Conservation (phyloP, 2,888 invertebrate species). For the Drosophila mayaguana region DNA sequence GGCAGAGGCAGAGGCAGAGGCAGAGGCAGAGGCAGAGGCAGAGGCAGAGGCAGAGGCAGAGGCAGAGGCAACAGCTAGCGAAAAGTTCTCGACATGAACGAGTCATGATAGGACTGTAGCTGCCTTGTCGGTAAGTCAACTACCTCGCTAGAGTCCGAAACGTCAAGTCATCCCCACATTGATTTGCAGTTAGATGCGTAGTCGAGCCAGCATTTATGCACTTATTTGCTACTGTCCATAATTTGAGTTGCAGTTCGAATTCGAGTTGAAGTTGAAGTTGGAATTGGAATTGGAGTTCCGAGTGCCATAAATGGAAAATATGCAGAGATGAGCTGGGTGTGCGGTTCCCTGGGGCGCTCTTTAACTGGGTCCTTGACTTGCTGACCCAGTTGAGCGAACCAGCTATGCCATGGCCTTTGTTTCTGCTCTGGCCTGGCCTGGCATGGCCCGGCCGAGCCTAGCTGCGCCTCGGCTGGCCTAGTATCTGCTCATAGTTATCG, state of each 20-base stretch:
- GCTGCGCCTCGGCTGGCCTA: conserved; percentile 17
- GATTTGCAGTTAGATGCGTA: conserved; percentile 60
- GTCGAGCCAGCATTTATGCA: conserved; percentile 63
- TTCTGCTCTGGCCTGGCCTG: conserved; percentile 34
- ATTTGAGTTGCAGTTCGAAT: conserved; percentile 22
- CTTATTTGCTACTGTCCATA: conserved; percentile 76
- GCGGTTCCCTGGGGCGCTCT: conserved; percentile 56
- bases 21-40: not conserved
- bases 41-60: too few relatives aligned
- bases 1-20: conserved; percentile 2
- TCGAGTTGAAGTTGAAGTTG: not conserved
- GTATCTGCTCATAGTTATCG: conserved; percentile 36
- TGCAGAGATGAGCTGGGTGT: conserved; percentile 14
- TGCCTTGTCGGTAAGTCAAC: conserved; percentile 47
- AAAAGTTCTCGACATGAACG: conserved; percentile 2
- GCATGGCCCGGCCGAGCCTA: conserved; percentile 21
- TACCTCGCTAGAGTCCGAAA: conserved; percentile 24
- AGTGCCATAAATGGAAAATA: conserved; percentile 50
- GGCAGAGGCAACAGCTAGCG: conserved; percentile 2
- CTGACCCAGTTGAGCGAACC: conserved; percentile 71
- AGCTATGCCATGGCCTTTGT: conserved; percentile 54
- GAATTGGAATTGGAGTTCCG: conserved; percentile 2
- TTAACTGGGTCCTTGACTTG: conserved; percentile 74
- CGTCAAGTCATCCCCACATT: conserved; percentile 70
- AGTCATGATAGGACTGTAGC: conserved; percentile 20